Evolutionary conservation across 2,888 invertebrate species (phyloP), one percentile per base, ranked within the genome.

Genomic region (Metacarcinus magister): DNA sequence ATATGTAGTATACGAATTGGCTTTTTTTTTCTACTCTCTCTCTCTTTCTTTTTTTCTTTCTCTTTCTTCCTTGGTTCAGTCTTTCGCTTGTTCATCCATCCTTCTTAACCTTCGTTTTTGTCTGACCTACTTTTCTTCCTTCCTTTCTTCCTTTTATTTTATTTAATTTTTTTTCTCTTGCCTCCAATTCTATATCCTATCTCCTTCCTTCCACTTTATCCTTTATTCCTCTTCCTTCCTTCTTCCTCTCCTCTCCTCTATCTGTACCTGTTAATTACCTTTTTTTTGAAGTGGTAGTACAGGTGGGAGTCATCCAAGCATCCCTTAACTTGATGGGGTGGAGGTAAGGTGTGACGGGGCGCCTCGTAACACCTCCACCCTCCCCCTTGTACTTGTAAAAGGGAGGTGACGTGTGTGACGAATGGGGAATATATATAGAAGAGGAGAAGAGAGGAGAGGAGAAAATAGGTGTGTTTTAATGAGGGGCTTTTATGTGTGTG

Each of bases 331-430:
- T 67, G n/a, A 67, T 67, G 67, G 67, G 67, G 67, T n/a, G 67
- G 7, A 67, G 67, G 67, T 67, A n/a, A 67, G 67, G 67, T 67
- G 67, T 67, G n/a, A n/a, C 67, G 67, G 67, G 67, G 19, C 4
- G 67, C 48, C 67, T n/a, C 19, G 67, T 67, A 67, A 67, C 67
- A 67, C 67, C 60, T 19, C 4, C 67, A 67, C 7, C 7, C 67
- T 54, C 54, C 54, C 54, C 54, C 54, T 54, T 2, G 2, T 54
- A 8, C 54, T 16, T 67, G 67, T 67, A 67, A 67, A 23, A n/a
- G 67, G 67, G 67, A 67, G n/a, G 67, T 67, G 67, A 67, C 67
- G 67, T n/a, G n/a, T 67, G 67, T 67, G 67, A 67, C 67, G 67
- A 3, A n/a, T 3, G n/a, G n/a, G 7, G 23, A n/a, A 67, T n/a